Conservation (phyloP, 2,888 invertebrate genomes). For the Cordilura impudica region DNA sequence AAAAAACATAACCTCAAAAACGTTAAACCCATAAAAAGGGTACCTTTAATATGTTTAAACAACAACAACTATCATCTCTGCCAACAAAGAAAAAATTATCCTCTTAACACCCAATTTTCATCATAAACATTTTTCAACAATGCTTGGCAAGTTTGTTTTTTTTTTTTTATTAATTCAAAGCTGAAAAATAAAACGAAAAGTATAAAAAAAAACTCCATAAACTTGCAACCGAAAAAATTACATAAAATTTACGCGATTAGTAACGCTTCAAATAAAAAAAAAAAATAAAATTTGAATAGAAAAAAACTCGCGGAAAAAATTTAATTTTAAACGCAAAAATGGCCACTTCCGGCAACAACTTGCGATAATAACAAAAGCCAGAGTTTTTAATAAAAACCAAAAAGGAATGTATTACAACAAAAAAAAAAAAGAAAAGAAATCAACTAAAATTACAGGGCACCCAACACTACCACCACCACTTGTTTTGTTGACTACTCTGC, state of each 20-base stretch:
- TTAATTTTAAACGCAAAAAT: slow-evolving; percentile 69
- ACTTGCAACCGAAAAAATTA: slow-evolving; percentile 56
- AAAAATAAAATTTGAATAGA: slow-evolving; percentile 29
- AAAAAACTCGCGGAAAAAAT: slow-evolving; percentile 62
- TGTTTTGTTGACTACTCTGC: slow-evolving; percentile 27
- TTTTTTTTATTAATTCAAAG: slow-evolving; percentile 18
- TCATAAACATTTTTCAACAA: slow-evolving; percentile 33
- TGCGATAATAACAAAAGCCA: slow-evolving; percentile 46
- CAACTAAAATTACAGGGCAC: slow-evolving; percentile 50
- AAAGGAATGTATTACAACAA: background rate
- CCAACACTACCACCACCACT: slow-evolving; percentile 50
- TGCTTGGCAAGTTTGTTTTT: background rate
- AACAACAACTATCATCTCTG: background rate
- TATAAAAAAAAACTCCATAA: slow-evolving; percentile 21
- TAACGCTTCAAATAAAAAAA: slow-evolving; percentile 41
- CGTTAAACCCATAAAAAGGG: slow-evolving; percentile 62
- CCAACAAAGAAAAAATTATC: slow-evolving; percentile 40
- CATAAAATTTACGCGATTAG: slow-evolving; percentile 67
- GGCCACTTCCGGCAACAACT: slow-evolving; percentile 67
- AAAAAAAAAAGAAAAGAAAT: slow-evolving; percentile 35
- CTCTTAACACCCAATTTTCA: slow-evolving; percentile 44
- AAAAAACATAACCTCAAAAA: slow-evolving; percentile 61
- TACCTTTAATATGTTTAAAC: slow-evolving; percentile 47
- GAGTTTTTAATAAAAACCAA: slow-evolving; percentile 52
- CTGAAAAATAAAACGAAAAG: slow-evolving; percentile 20